Evolutionary conservation across 2,797 vertebrate genomes (phyloP), one percentile per base, ranked within the genome.

Genomic region (Sebastes matsubarae): DNA sequence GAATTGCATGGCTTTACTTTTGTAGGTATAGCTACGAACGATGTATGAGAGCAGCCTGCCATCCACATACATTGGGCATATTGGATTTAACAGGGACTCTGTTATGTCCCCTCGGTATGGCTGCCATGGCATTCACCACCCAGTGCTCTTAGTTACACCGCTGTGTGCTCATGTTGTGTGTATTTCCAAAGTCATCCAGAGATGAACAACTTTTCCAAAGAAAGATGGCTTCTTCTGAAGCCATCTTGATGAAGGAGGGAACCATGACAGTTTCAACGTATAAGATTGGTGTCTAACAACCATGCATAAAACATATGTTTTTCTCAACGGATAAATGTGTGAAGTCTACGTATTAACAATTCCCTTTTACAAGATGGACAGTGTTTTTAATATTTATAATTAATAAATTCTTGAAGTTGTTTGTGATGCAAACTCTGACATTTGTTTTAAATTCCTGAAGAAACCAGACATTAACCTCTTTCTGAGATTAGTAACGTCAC

Each of bases 261-360:
- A 29, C 68, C 42, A 50, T 29, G 77, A 70, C 55, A 34, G 54
- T 74, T 76, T 71, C 25, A 11, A 70, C 18, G 54, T 20, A 14
- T 54, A 36, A 46, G 34, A 78, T 46, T 29, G 50, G 64, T 84
- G 32, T 73, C 55, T 46, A 75, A 72, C 58, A 71, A 68, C 46
- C 66, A 81, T 91, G 75, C 80, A 87, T 89, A 84, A 89, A 87
- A 78, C 68, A 79, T 84, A 4, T 79, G 36, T 76, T 81, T 85
- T 82, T 64, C 77, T 61, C 68, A 25, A 38, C 52, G 57, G 72
- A 77, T 68, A 52, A 24, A 71, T 59, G 29, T 69, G 46, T 79
- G 42, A 80, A 89, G 79, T 81, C 25, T 50, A 34, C 4, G 8
- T 81, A 85, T 88, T 82, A 81, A 80, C 63, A 75, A 87, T 86